Evolutionary conservation across 23 tunicate species (phyloP).

Genomic region (Botrylloides violaceus): DNA sequence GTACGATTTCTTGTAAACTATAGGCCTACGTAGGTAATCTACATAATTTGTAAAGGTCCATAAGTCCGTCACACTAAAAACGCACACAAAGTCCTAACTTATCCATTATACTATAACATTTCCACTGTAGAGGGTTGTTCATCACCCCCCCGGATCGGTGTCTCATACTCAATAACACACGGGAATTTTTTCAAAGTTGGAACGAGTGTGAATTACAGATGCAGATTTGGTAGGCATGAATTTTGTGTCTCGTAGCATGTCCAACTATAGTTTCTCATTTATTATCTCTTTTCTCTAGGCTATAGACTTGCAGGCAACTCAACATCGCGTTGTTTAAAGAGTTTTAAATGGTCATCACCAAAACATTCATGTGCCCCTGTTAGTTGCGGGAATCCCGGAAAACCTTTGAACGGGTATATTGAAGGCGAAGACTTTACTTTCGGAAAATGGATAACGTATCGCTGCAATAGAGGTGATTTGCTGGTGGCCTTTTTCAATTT

Average conservation of each 20-base stretch:
- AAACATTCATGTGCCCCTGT: background rate
- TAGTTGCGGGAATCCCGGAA: slow-evolving; percentile 5
- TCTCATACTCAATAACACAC: background rate
- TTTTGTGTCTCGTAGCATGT: no score
- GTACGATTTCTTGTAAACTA: background rate
- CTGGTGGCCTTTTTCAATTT: background rate
- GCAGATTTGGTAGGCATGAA: slow-evolving; percentile 19
- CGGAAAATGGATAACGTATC: slow-evolving; percentile 13
- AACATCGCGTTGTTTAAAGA: background rate
- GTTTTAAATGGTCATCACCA: slow-evolving; percentile 2
- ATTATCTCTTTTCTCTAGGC: slow-evolving; percentile 7
- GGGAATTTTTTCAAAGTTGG: slow-evolving; percentile 4
- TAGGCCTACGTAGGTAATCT: background rate
- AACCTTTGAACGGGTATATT: slow-evolving; percentile 8
- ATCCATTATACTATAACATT: background rate
- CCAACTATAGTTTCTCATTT: no score
- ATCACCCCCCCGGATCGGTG: background rate
- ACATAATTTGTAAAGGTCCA: background rate
- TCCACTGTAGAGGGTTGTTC: slow-evolving; percentile 3
- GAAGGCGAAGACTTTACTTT: slow-evolving; percentile 3
- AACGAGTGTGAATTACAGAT: background rate
- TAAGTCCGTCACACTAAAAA: background rate
- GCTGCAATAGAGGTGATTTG: slow-evolving; percentile 9
- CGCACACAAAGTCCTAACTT: background rate
- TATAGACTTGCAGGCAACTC: background rate